phyloP scores from a whole-genome alignment of 2,888 invertebrate genomes.

The Lordiphosa fenestrarum region DNA sequence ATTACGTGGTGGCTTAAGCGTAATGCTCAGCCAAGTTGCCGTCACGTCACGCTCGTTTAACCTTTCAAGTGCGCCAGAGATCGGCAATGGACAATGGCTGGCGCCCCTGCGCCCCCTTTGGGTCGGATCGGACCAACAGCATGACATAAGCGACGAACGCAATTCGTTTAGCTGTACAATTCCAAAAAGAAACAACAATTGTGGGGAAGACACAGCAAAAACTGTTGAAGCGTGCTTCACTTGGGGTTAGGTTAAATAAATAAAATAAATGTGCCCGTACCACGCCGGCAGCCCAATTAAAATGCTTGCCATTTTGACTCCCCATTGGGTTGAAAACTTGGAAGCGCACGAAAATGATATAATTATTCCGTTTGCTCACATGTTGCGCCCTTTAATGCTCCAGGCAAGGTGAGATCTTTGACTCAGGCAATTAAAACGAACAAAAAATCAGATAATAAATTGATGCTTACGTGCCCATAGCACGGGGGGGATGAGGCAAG shows the following conservation, averaged over 20 bases:
- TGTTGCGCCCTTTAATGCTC: conserved; percentile 36
- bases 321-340: background rate
- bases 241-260: conserved; percentile 21
- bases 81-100: conserved; percentile 14
- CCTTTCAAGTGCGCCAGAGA: conserved; percentile 46
- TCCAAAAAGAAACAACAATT: conserved; percentile 6
- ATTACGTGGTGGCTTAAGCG: conserved; percentile 29
- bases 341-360: conserved; percentile 12
- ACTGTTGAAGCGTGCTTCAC: conserved; percentile 35
- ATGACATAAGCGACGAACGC: conserved; percentile 43
- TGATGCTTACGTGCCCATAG: no score
- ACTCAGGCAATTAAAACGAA: conserved; percentile 19
- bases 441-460: no score
- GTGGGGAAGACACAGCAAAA: conserved; percentile 9
- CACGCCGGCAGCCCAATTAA: conserved; percentile 6
- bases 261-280: conserved; percentile 8
- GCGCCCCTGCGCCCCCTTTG: background rate
- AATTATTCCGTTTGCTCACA: conserved; percentile 26
- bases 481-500: no score
- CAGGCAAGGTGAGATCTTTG: conserved; percentile 24
- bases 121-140: conserved; percentile 18
- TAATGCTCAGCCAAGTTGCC: conserved; percentile 20
- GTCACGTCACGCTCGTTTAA: conserved; percentile 51
- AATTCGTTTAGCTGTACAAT: conserved; percentile 16
- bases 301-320: conserved; percentile 21